Evolutionary conservation across 2,113 vertebrate species (phyloP), one percentile per base, ranked within the genome.

Genomic region (Hemicordylus capensis): DNA sequence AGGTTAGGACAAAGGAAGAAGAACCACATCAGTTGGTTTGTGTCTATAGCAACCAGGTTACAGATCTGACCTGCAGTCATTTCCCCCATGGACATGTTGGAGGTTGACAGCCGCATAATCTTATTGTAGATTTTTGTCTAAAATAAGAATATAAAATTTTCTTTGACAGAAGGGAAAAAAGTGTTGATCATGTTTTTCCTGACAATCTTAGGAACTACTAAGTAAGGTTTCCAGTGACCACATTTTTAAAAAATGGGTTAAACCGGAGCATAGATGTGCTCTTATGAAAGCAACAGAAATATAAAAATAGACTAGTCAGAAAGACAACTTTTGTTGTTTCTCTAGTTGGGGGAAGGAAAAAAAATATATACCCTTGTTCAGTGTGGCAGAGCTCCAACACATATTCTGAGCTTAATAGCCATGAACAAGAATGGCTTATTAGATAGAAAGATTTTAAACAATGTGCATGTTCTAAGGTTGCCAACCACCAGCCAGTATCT

Each of bases 11-110:
- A 99, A 66, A 99, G 96, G 91, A 99, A 99, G 95, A 99, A 99
- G 95, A 99, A 99, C 99, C 99, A 99, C 98, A 99, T 99, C 67
- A 99, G 96, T 90, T 99, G 99, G 91, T 99, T 99, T 93, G 98
- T 98, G 89, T 99, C 99, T 80, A 99, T 98, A 88, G 99, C 99
- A 70, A 99, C 98, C 83, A 99, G 95, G 94, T 99, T 99, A 93
- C 99, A 99, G 93, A 99, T 99, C 93, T 99, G 99, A 19, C 97
- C 98, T 1, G 98, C 98, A 0, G 98, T 99, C 94, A 99, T 98
- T 89, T 98, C 99, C 1, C 99, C 99, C 98, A 99, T 99, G 34
- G 99, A 99, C 94, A 99, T 98, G 94, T 99, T 99, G 86, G 99
- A 99, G 17, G 98, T 99, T 90, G 98, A 99, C 80, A 99, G 96